Base-by-base conservation (phyloP, 2,888 invertebrate genomes). In the Epirrita christyi region DNA sequence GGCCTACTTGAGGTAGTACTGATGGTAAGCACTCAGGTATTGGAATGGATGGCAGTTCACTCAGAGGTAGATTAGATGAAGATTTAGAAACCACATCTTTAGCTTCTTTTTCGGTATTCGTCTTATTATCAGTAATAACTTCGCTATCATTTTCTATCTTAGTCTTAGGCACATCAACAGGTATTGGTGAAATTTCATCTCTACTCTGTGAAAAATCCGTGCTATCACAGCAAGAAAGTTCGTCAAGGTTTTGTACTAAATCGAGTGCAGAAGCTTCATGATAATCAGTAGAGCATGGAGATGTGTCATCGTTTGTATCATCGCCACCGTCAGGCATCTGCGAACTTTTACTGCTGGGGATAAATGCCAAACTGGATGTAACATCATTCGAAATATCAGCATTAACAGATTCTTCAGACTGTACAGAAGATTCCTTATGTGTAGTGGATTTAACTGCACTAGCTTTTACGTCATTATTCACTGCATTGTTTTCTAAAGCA, bases 251-350 rank as follows among this genome's bases (percentile, higher is more conserved):
- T 70, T 85, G 87, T 43, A 83, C 83, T 67, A 87, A 68, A 67
- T 90, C 91, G 44, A 91, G 78, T 2, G 92, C 91, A 9, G 92
- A 92, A 6, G 92, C 92, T 72, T 92, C 92, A 44, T 91, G 92
- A 64, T 92, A 92, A 71, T 92, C 92, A 0, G 91, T 90, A 37
- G 92, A 92, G 70, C 92, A 89, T 8, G 92, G 88, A 27, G 91
- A 92, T 9, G 91, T 92, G 54, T 86, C 87, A 51, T 86, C 87
- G 75, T 88, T 89, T 8, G 92, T 92, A 66, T 88, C 85, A 61
- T 89, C 90, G 13, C 76, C 76, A 59, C 76, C 76, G 49, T 76
- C 75, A 52, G 80, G 78, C 61, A 77, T 73, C 61, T 84, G 85
- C 55, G 87, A 88, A 78, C 87, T 86, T 82, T 86, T 87, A 79